Percentiles rank a stretch among this genome's conserved stretches.
Conservation (phyloP, 2,888 invertebrate genomes). For the Amphiduros pacificus region DNA sequence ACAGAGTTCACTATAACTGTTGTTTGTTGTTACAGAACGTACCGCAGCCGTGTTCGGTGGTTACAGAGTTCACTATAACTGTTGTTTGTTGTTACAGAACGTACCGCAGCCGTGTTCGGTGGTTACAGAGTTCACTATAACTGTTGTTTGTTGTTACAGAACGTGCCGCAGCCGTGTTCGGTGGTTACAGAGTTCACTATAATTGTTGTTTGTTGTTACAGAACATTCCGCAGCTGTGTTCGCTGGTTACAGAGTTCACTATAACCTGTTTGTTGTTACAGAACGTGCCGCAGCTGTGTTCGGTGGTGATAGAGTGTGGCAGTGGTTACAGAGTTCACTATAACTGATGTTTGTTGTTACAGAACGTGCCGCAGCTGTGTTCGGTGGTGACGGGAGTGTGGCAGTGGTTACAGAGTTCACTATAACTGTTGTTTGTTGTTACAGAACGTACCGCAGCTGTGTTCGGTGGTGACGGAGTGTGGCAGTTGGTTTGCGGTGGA, state of each 20-base stretch:
- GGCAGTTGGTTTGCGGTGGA: slow-evolving; percentile 85
- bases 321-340: slow-evolving; percentile 85
- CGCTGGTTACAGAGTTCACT: slow-evolving; percentile 88
- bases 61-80: too few relatives aligned
- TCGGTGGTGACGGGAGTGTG: slow-evolving; percentile 88
- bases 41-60: too few relatives aligned
- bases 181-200: too few relatives aligned
- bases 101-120: too few relatives aligned
- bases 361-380: slow-evolving; percentile 78
- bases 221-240: slow-evolving; percentile 79
- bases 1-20: too few relatives aligned
- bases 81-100: too few relatives aligned
- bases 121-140: too few relatives aligned
- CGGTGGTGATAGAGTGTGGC: slow-evolving; percentile 87
- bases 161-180: too few relatives aligned
- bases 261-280: slow-evolving; percentile 31
- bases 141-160: too few relatives aligned
- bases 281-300: slow-evolving; percentile 79
- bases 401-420: slow-evolving; percentile 84
- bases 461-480: slow-evolving; percentile 87
- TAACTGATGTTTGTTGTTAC: slow-evolving; percentile 29
- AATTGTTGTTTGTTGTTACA: too few relatives aligned
- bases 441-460: slow-evolving; percentile 76
- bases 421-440: slow-evolving; percentile 40
- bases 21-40: too few relatives aligned